Evolutionary conservation across 2,888 invertebrate species (phyloP).

Genomic region (Andrena haemorrhoa): DNA sequence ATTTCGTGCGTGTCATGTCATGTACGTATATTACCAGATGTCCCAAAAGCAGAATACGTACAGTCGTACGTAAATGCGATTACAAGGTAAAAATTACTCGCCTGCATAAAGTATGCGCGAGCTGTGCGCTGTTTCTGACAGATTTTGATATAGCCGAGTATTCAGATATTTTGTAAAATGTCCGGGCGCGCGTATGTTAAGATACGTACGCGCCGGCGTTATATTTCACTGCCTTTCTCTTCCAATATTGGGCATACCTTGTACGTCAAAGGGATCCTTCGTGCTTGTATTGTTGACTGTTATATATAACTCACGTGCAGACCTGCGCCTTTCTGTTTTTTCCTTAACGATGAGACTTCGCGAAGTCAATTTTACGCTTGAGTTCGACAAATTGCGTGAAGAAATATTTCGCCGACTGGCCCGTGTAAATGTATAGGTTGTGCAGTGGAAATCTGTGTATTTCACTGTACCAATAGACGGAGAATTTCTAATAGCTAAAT

Average conservation of each 20-base stretch:
- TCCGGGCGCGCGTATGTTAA: background rate
- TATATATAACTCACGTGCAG: constrained; percentile 42
- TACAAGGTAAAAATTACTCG: background rate
- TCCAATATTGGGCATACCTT: constrained; percentile 8
- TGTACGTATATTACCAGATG: background rate
- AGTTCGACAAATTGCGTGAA: background rate
- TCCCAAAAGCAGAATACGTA: too few relatives aligned
- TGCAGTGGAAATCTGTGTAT: too few relatives aligned
- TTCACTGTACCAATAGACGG: too few relatives aligned
- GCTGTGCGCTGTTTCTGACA: background rate
- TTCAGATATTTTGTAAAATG: background rate
- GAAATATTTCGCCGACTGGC: background rate
- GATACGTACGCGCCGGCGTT: background rate
- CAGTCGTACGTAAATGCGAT: background rate
- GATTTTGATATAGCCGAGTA: background rate
- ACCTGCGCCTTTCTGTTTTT: background rate
- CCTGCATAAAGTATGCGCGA: background rate
- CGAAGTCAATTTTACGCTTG: constrained; percentile 30
- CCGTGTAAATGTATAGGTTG: too few relatives aligned
- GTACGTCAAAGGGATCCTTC: background rate
- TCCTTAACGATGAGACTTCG: constrained; percentile 9
- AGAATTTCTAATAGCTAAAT: too few relatives aligned
- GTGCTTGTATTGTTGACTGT: constrained; percentile 9
- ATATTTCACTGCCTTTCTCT: background rate
- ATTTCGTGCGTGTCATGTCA: background rate